A percentile compares a stretch with the other conserved stretches of the same genome.
Evolutionary conservation across 2,888 invertebrate genomes (phyloP).

Genomic region (Conomelus anceps): DNA sequence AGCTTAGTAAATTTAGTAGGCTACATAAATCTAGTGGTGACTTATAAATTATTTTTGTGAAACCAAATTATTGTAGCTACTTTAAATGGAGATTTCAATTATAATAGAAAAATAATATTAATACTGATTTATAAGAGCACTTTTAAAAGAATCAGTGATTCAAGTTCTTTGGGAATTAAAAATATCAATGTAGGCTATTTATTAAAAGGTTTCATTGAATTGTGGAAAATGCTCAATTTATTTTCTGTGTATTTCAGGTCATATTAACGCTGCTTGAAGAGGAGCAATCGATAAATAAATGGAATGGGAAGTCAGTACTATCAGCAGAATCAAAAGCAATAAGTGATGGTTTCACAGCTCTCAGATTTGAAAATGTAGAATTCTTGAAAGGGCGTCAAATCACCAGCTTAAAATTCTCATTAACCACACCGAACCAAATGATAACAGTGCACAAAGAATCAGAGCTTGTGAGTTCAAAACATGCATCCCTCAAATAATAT

Average conservation of each 20-base stretch:
- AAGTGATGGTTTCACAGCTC: conserved; percentile 45
- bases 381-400: conserved; percentile 44
- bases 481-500: too few relatives aligned
- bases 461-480: conserved; percentile 12
- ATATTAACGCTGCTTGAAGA: conserved; percentile 47
- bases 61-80: too few relatives aligned
- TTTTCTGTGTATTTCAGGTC: conserved; percentile 36
- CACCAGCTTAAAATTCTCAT: conserved; percentile 43
- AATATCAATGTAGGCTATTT: too few relatives aligned
- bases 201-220: background rate
- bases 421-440: conserved; percentile 39
- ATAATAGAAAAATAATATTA: too few relatives aligned
- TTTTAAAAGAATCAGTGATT: too few relatives aligned
- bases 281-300: conserved; percentile 29
- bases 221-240: background rate
- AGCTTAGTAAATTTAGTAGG: too few relatives aligned
- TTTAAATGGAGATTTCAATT: too few relatives aligned
- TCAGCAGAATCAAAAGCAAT: conserved; percentile 41
- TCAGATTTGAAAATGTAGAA: conserved; percentile 41
- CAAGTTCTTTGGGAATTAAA: too few relatives aligned
- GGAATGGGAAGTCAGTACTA: conserved; percentile 36
- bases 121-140: too few relatives aligned
- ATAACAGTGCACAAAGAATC: conserved; percentile 20
- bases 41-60: too few relatives aligned
- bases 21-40: too few relatives aligned